A percentile compares a stretch with the other conserved stretches of the same genome.
phyloP scores from a whole-genome alignment of 2,888 invertebrate species.

The Drosophila kambysellisi region DNA sequence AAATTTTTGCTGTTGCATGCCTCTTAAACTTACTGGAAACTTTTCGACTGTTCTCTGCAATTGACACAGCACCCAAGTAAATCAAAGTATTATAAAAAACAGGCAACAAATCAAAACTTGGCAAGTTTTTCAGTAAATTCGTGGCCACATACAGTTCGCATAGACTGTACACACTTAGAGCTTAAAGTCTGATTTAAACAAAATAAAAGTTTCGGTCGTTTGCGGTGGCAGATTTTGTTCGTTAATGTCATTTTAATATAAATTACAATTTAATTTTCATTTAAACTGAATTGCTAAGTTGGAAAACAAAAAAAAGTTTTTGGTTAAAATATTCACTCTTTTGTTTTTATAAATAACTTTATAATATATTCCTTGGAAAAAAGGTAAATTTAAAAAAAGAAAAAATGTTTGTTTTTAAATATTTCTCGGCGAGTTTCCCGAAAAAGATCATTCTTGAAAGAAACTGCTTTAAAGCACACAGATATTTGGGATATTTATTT shows the following conservation, averaged over 20 bases:
- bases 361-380: not conserved
- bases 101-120: conserved; percentile 15
- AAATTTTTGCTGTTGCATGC: conserved; percentile 23
- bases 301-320: conserved; percentile 7
- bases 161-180: conserved; percentile 15
- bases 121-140: not conserved
- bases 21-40: conserved; percentile 41
- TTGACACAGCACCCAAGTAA: conserved; percentile 29
- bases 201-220: conserved; percentile 20
- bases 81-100: conserved; percentile 24
- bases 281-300: conserved; percentile 26
- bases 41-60: conserved; percentile 26
- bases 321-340: not conserved
- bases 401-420: not conserved
- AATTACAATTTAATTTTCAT: conserved; percentile 52
- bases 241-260: conserved; percentile 53
- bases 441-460: not conserved
- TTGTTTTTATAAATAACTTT: not conserved
- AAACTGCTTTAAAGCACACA: not conserved
- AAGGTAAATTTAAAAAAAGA: no score
- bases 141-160: conserved; percentile 8
- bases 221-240: conserved; percentile 21
- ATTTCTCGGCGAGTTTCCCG: not conserved
- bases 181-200: conserved; percentile 8
- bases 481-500: not conserved